Base-by-base conservation (phyloP, 2,797 vertebrate species). In the Aeoliscus strigatus region DNA sequence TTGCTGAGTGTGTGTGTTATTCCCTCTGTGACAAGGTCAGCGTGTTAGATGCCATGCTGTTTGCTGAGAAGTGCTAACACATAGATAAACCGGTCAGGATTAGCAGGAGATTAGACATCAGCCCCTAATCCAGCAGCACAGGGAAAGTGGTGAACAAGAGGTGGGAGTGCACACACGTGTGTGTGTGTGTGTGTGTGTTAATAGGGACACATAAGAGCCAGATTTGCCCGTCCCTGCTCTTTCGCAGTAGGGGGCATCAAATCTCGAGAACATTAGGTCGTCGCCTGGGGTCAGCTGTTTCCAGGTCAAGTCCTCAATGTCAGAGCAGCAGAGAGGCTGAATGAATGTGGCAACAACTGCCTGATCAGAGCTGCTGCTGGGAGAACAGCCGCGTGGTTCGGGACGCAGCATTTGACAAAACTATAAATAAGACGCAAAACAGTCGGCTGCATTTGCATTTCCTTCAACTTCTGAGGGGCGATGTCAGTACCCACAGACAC, bases 31-130 rank as follows among this genome's bases (percentile, higher is more conserved):
- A 39, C 34, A 40, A 68, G 51, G 60, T 66, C 53, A 55, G 52
- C 8, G 33, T 24, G 8, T 53, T 34, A 43, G 51, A 49, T 45
- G 39, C 48, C 55, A 51, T 27, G 56, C 60, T 40, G 58, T 27
- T 38, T 30, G 25, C 28, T 50, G 56, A 67, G 39, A 56, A 25
- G 48, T 26, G 50, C 56, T 66, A 70, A 68, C 58, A 44, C 57
- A 40, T 44, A 78, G 83, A 80, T 85, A 81, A 84, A 59, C 72
- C 44, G 37, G 33, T 35, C 37, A 5, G 80, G 81, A 77, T 85
- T 77, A 83, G 43, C 27, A 49, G 33, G 39, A 63, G 81, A 82
- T 85, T 84, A 85, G 62, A 69, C 58, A 70, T 58, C 43, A 60
- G 43, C 15, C 46, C 14, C 39, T 82, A 80, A 82, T 77, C 78